phyloP scores from a whole-genome alignment of 2,888 invertebrate species.

The Hanleya hanleyi region DNA sequence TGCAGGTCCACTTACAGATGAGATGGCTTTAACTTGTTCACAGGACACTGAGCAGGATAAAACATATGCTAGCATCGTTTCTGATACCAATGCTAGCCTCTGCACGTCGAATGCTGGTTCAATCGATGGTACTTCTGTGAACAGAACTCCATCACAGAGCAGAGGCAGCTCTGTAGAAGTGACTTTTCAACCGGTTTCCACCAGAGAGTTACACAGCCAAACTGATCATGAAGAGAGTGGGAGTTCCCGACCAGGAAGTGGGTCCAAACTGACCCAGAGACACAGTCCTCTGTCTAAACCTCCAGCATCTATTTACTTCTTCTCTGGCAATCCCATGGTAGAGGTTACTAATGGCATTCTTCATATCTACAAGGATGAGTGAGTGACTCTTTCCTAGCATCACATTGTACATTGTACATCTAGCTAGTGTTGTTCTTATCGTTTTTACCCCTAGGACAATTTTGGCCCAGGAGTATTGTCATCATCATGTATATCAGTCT shows the following conservation, averaged over 20 bases:
- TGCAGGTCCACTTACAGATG: no score
- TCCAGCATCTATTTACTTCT: constrained; percentile 78
- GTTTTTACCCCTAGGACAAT: no score
- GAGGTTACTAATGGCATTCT: constrained; percentile 97
- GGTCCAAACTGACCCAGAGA: constrained; percentile 45
- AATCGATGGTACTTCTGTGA: not conserved
- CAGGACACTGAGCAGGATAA: no score
- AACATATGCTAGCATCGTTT: no score
- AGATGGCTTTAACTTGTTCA: no score
- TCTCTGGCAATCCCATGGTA: constrained; percentile 97
- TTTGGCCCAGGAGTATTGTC: no score
- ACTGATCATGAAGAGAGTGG: no score
- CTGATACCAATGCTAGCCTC: no score
- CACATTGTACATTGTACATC: no score
- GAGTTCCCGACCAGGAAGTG: constrained; percentile 26
- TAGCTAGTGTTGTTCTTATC: no score
- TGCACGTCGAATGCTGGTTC: no score
- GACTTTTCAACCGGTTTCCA: not conserved
- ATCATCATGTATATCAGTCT: no score
- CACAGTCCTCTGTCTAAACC: constrained; percentile 55
- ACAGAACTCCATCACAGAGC: not conserved
- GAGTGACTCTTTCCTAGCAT: constrained; percentile 65
- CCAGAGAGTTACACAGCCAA: not conserved
- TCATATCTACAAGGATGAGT: constrained; percentile 98
- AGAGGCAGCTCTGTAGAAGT: constrained; percentile 1